phyloP scores from a whole-genome alignment of 1,140 invertebrate genomes.

The Lordiphosa clarofinis region DNA sequence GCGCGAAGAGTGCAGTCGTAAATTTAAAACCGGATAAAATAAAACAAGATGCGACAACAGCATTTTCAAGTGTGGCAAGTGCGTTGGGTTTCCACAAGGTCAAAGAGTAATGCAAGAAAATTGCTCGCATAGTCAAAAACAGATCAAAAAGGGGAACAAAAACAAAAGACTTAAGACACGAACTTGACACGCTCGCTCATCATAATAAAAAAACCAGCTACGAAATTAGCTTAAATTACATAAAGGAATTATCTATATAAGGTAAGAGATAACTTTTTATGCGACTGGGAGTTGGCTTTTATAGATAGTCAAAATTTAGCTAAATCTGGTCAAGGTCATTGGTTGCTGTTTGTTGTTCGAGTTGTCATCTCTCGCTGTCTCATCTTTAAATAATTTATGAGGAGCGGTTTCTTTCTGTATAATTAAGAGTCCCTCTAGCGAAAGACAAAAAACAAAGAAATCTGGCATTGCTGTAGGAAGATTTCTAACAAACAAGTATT shows the following conservation, averaged over 20 bases:
- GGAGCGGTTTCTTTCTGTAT: constrained; percentile 31
- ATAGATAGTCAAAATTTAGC: constrained; percentile 15
- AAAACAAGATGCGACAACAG: constrained; percentile 4
- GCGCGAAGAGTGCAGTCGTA: constrained; percentile 14
- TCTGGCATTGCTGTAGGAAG: constrained; percentile 5
- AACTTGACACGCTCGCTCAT: constrained; percentile 36
- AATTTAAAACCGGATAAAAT: constrained; percentile 21
- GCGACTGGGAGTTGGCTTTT: neutral
- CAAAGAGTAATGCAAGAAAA: constrained; percentile 38
- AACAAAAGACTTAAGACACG: constrained; percentile 56
- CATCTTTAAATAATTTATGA: constrained; percentile 44
- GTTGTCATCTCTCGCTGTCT: constrained; percentile 19
- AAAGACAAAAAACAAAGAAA: constrained; percentile 19
- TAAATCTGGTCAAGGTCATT: constrained; percentile 29
- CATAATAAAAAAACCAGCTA: constrained; percentile 6
- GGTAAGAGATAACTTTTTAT: neutral
- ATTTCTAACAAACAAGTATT: neutral
- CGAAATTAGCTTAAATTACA: constrained; percentile 10
- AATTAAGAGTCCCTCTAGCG: constrained; percentile 12
- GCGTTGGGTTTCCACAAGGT: constrained; percentile 39
- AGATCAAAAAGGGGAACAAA: constrained; percentile 7
- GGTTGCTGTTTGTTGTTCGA: constrained; percentile 6
- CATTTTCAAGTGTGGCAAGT: constrained; percentile 17
- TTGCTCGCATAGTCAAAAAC: constrained; percentile 19
- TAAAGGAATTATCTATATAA: constrained; percentile 13